Conservation (phyloP, 1,140 invertebrate genomes). For the Maniola jurtina region DNA sequence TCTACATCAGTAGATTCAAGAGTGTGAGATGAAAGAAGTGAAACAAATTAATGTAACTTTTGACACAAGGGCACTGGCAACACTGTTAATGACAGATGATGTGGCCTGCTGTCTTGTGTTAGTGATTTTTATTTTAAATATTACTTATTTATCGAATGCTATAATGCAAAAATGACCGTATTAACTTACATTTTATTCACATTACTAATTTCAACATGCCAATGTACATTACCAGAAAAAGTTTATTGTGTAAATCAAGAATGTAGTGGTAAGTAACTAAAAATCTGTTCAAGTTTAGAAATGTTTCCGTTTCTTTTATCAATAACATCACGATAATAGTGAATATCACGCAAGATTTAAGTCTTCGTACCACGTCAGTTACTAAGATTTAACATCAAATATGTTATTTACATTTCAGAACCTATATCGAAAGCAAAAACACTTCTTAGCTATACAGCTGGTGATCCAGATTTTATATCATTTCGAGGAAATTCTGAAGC, state of each 20-base stretch:
- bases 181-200: constrained; percentile 59
- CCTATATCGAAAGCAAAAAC: constrained; percentile 83
- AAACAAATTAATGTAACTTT: too few species aligned
- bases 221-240: constrained; percentile 65
- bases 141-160: constrained; percentile 45
- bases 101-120: constrained; percentile 68
- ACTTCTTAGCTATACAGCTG: constrained; percentile 79
- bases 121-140: constrained; percentile 54
- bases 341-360: background rate
- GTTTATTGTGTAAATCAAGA: constrained; percentile 66
- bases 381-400: constrained; percentile 1
- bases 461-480: constrained; percentile 81
- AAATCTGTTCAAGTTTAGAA: constrained; percentile 35
- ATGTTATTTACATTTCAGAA: constrained; percentile 75
- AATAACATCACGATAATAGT: constrained; percentile 1
- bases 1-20: too few species aligned
- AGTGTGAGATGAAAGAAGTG: too few species aligned
- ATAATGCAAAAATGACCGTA: constrained; percentile 72
- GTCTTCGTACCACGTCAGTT: background rate
- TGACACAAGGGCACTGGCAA: too few species aligned
- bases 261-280: constrained; percentile 59
- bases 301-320: constrained; percentile 1
- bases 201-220: constrained; percentile 51
- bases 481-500: constrained; percentile 82
- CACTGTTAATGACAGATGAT: constrained; percentile 67